phyloP scores from a whole-genome alignment of 2,113 vertebrate species.

The Chauna torquata region DNA sequence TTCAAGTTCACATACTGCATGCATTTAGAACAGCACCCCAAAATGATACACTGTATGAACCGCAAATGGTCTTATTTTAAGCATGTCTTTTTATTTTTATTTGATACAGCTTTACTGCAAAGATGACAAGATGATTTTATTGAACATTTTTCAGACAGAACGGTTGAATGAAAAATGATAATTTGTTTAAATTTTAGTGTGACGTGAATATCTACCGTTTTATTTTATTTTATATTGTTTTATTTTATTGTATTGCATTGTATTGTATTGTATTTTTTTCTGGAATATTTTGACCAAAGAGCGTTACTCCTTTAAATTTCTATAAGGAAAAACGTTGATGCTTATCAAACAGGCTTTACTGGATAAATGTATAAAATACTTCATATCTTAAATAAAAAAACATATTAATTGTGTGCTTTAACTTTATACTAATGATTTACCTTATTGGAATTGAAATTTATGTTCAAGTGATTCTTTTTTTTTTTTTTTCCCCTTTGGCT shows the following conservation, averaged over 20 bases:
- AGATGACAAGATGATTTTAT: not conserved
- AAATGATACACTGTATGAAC: not conserved
- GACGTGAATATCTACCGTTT: not conserved
- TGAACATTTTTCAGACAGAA: not conserved
- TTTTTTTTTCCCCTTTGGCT: not conserved
- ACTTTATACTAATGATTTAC: not conserved
- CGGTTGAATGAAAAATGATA: not conserved
- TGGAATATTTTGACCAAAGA: not conserved
- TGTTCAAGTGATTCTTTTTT: rapidly evolving
- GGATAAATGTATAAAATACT: not conserved
- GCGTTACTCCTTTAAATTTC: not conserved
- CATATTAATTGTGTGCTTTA: not conserved
- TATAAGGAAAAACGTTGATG: not conserved
- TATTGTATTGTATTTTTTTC: not conserved
- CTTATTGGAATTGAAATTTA: not conserved
- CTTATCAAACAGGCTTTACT: not conserved
- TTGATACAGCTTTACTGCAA: not conserved
- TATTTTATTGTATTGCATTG: too few relatives aligned
- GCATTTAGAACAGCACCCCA: not conserved
- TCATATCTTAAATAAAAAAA: not conserved
- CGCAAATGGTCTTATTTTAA: not conserved
- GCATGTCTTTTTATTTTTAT: not conserved
- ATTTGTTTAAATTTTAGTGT: not conserved
- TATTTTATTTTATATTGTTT: not conserved
- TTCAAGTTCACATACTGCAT: not conserved